A percentile compares a stretch with the other conserved stretches of the same genome.
These are phyloP conservation scores for Dolichoris vasculosae DNA, from an alignment of 1,140 invertebrate genomes.

Conservation along the genomic window DNA sequence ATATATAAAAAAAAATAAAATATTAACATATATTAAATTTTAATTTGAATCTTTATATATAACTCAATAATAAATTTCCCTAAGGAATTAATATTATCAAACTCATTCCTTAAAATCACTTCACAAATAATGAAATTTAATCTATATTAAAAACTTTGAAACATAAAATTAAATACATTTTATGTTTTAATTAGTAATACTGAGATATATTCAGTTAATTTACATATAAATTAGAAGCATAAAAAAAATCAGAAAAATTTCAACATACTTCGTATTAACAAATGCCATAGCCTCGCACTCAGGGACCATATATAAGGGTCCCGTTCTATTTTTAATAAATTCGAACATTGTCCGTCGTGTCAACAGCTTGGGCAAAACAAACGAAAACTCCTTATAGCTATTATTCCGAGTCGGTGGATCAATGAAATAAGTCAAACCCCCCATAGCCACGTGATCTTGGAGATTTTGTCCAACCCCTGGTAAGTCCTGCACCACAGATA, in stretches of 20 bases:
- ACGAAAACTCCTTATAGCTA: conserved; percentile 74
- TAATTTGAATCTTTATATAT: too few species aligned
- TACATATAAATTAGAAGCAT: not conserved
- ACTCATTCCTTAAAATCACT: not conserved
- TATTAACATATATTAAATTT: too few species aligned
- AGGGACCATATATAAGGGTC: conserved; percentile 80
- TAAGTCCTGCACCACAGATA: conserved; percentile 74
- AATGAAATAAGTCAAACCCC: conserved; percentile 77
- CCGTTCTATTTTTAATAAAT: conserved; percentile 76
- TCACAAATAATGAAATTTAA: not conserved
- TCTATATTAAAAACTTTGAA: not conserved
- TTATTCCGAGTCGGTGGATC: conserved; percentile 65
- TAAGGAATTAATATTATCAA: not conserved
- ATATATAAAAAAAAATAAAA: too few species aligned
- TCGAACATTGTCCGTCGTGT: conserved; percentile 74
- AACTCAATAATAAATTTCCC: too few species aligned
- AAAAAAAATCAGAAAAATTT: not conserved
- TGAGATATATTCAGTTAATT: not conserved
- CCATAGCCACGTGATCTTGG: conserved; percentile 84
- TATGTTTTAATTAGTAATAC: not conserved
- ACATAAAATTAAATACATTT: not conserved
- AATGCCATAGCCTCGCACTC: conserved; percentile 86
- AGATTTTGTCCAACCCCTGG: conserved; percentile 88
- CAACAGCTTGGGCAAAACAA: conserved; percentile 77
- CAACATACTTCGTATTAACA: conserved; percentile 79